Evolutionary conservation across 2,888 invertebrate species (phyloP).

Genomic region (Scrobipalpa atriplicella): DNA sequence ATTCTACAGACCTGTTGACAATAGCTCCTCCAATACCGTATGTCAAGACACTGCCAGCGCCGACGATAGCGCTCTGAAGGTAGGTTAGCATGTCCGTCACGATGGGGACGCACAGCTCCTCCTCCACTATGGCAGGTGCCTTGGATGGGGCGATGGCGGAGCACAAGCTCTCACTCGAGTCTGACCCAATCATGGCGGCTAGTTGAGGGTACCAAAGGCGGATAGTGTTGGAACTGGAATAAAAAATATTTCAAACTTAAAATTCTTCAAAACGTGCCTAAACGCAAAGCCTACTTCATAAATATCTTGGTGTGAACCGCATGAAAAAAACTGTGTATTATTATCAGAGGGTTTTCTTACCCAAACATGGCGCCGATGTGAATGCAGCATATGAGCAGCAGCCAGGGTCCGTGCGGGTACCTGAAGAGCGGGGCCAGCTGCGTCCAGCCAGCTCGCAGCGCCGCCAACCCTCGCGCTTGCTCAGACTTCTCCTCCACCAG

Average conservation of each 20-base stretch:
- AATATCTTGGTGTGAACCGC: too few relatives aligned
- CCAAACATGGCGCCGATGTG: constrained; percentile 72
- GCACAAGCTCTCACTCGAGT: constrained; percentile 59
- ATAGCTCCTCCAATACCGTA: constrained; percentile 82
- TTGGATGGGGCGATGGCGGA: constrained; percentile 60
- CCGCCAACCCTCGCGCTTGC: constrained; percentile 68
- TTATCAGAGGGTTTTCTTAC: constrained; percentile 46
- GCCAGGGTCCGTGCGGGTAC: constrained; percentile 83
- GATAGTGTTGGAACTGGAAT: constrained; percentile 87
- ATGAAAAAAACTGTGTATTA: too few relatives aligned
- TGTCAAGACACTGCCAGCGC: constrained; percentile 83
- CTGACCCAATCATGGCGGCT: constrained; percentile 85
- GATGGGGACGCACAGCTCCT: constrained; percentile 60
- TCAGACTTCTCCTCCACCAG: constrained; percentile 67
- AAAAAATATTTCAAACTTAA: not conserved
- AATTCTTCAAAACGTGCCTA: too few relatives aligned
- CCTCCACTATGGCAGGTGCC: constrained; percentile 35
- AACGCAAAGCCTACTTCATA: too few relatives aligned
- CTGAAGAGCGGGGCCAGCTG: constrained; percentile 86
- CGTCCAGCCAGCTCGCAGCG: constrained; percentile 81
- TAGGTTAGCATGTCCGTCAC: constrained; percentile 85
- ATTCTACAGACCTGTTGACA: constrained; percentile 48
- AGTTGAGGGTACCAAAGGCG: constrained; percentile 94
- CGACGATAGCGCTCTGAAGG: constrained; percentile 86
- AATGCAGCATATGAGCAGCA: constrained; percentile 83